Conservation (phyloP, 2,113 vertebrate genomes). For the Microtus montanus region DNA sequence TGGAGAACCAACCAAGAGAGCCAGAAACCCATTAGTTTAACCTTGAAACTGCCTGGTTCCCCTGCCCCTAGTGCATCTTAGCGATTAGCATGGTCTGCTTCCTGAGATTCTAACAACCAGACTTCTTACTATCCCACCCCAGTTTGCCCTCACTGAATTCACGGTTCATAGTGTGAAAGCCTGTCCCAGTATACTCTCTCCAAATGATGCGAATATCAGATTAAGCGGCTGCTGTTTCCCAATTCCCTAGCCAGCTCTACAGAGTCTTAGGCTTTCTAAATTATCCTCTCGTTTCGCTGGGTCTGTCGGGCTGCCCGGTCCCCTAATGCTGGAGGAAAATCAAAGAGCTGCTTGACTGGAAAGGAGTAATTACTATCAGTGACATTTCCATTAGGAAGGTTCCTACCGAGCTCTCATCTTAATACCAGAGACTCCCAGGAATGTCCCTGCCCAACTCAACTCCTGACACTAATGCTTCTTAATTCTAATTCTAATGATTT, state of each 20-base stretch:
- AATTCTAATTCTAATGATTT: conserved; percentile 76
- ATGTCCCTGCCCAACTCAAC: conserved; percentile 64
- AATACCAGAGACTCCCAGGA: conserved; percentile 76
- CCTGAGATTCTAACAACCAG: background rate
- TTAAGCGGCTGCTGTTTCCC: background rate
- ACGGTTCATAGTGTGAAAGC: background rate
- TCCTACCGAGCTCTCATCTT: conserved; percentile 75
- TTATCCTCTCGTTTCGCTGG: conserved; percentile 38
- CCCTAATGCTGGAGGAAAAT: conserved; percentile 69
- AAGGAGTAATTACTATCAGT: conserved; percentile 78
- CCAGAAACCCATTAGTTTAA: background rate
- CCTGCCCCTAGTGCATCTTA: background rate
- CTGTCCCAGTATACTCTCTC: background rate
- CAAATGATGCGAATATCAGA: conserved; percentile 45
- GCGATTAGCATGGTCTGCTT: background rate
- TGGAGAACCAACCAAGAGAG: background rate
- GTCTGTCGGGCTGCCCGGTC: conserved; percentile 55
- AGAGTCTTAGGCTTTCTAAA: conserved; percentile 62
- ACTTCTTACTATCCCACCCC: background rate
- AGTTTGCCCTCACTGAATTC: background rate
- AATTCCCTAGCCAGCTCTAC: conserved; percentile 51
- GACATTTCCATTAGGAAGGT: conserved; percentile 82
- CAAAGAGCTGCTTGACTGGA: conserved; percentile 75
- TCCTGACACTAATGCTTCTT: conserved; percentile 70
- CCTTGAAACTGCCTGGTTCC: background rate